These are phyloP conservation scores for Chaenocephalus aceratus DNA, from an alignment of 2,113 vertebrate species.

Conservation along the genomic window DNA sequence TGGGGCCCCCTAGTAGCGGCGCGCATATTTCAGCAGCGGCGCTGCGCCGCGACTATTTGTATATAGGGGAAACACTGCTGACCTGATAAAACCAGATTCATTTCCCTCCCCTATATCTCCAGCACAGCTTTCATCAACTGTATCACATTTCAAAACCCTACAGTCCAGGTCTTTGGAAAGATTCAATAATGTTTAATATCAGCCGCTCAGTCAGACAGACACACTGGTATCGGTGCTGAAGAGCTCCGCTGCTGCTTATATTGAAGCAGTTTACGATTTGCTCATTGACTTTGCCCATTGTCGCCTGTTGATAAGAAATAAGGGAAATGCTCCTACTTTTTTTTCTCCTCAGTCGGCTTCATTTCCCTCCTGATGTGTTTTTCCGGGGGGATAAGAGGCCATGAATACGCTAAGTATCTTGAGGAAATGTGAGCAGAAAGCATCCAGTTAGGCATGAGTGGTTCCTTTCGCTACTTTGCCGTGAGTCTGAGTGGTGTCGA, in stretches of 20 bases:
- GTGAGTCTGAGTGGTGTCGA: constrained; percentile 1
- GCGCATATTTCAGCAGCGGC: too few species aligned
- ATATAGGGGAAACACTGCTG: too few species aligned
- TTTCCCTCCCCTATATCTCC: constrained; percentile 21
- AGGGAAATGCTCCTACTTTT: constrained; percentile 16
- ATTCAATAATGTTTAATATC: constrained; percentile 73
- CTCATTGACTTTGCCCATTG: constrained; percentile 54
- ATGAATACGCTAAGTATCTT: constrained; percentile 60
- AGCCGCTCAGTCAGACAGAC: constrained; percentile 62
- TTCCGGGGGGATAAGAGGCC: constrained; percentile 57
- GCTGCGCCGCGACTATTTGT: too few species aligned
- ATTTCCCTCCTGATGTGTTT: constrained; percentile 69
- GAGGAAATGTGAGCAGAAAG: constrained; percentile 67
- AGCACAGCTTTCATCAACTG: constrained; percentile 59
- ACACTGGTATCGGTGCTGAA: constrained; percentile 36
- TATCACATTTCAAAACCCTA: constrained; percentile 63
- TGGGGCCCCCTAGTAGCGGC: too few species aligned
- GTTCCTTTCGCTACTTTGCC: constrained; percentile 27
- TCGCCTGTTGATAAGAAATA: constrained; percentile 63
- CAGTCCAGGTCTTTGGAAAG: constrained; percentile 56
- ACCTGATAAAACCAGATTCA: constrained; percentile 57
- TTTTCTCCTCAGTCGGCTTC: constrained; percentile 41
- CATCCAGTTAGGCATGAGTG: constrained; percentile 62
- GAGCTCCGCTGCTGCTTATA: constrained; percentile 35
- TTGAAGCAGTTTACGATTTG: constrained; percentile 56